Evolutionary conservation across 1,140 invertebrate species (phyloP).

Genomic region (Sycophila sp.): DNA sequence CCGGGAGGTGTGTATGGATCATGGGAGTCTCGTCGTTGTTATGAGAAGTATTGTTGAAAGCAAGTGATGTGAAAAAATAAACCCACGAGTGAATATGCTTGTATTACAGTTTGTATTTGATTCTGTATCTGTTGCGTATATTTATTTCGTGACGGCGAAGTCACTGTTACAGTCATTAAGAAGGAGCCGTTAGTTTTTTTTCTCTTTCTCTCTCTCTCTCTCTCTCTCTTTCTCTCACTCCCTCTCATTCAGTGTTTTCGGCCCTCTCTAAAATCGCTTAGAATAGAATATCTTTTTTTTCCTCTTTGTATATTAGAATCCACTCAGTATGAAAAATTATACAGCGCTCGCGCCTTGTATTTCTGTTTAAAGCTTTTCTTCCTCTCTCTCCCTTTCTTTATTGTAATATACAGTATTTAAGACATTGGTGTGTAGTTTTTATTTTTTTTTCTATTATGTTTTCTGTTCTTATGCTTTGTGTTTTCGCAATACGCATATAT

Average conservation of each 20-base stretch:
- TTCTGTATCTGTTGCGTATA: slow-evolving; percentile 40
- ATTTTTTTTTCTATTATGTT: slow-evolving; percentile 17
- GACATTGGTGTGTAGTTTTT: slow-evolving; percentile 10
- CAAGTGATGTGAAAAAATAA: slow-evolving; percentile 42
- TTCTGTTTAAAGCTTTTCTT: slow-evolving; percentile 3
- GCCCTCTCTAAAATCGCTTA: slow-evolving; percentile 1
- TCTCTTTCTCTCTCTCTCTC: too few species aligned
- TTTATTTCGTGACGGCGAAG: slow-evolving; percentile 21
- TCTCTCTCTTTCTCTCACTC: too few species aligned
- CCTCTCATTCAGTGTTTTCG: too few species aligned
- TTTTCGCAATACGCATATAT: slow-evolving; percentile 11
- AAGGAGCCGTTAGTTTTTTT: too few species aligned
- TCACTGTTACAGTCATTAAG: slow-evolving; percentile 35
- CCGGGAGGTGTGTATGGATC: slow-evolving; percentile 34
- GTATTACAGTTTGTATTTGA: slow-evolving; percentile 56
- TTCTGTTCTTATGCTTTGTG: not conserved
- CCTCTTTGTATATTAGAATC: too few species aligned
- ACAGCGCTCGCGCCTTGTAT: slow-evolving; percentile 33
- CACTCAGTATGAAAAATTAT: slow-evolving; percentile 41
- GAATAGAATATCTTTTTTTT: too few species aligned
- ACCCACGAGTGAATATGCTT: slow-evolving; percentile 36
- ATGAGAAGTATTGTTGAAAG: slow-evolving; percentile 38
- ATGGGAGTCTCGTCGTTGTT: slow-evolving; percentile 36
- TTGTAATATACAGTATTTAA: slow-evolving; percentile 16
- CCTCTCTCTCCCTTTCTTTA: not conserved